Base-by-base conservation (phyloP, 2,888 invertebrate genomes). In the Trichogramma evanescens region DNA sequence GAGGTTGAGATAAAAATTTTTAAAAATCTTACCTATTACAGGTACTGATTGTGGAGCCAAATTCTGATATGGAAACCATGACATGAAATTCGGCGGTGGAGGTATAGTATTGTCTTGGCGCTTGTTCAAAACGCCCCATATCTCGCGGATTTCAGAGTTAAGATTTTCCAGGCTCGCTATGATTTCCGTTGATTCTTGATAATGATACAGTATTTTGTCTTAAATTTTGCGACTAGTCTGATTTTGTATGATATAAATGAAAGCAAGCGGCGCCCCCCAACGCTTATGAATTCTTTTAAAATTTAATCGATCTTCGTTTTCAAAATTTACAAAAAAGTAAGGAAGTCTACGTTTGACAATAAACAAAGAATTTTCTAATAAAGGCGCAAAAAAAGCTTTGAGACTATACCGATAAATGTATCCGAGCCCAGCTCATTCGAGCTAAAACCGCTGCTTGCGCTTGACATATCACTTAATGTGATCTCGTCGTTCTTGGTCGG, bases 61-160 rank as follows among this genome's bases (percentile, higher is more conserved):
- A 26, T 26, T 72, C 48, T 71, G 72, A 66, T 74, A 76, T 8
- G 75, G 74, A 45, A 82, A 80, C 83, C 83, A 84, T 57, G 82
- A 81, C 59, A 83, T 73, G 68, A 84, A 83, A 48, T 82, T 82
- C 42, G 80, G 74, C 50, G 83, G 79, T 67, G 81, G 78, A 40
- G 82, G 78, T 53, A 82, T 77, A 65, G 75, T 81, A 67, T 81
- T 80, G 66, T 81, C 80, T 63, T 84, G 84, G 63, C 83, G 83
- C 67, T 85, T 84, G 65, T 84, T 81, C 49, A 87, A 75, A 61
- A 87, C 85, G 63, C 86, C 85, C 81, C 87, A 84, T 63, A 87
- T 87, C 72, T 87, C 87, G 52, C 84, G 81, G 65, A 88, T 88
- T 75, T 88, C 87, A 1, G 84, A 83, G 75, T 87, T 88, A 13